Evolutionary conservation across 2,888 invertebrate genomes (phyloP), one percentile per base, ranked within the genome.

Genomic region (Stegana nigrithorax): DNA sequence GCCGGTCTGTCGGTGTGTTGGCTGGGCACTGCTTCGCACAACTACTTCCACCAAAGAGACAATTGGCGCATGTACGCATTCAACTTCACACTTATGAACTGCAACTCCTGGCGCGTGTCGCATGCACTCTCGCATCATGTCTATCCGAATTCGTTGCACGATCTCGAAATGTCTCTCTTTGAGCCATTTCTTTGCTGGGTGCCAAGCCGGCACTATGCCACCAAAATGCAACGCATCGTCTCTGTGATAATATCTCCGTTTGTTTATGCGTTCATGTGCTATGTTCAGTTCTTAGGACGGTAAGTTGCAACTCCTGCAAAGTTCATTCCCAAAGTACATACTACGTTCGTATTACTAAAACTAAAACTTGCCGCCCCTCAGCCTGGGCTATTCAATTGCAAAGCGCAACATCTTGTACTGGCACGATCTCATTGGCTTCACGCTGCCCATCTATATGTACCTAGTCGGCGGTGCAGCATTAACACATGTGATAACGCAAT

Each of bases 21-120:
- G 87, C 83, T 89, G 0, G 84, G 87, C 0, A 87, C 90, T 12
- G 87, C 88, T 0, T 88, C 90, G 0, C 94, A 94, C 80, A 94
- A 93, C 81, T 94, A 90, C 77, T 90, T 93, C 67, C 94, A 94
- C 78, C 89, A 89, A 76, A 89, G 87, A 60, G 90, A 93, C 56
- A 93, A 90, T 81, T 92, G 91, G 88, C 88, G 93, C 61, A 93
- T 93, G 91, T 91, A 90, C 75, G 89, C 91, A 63, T 92, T 92
- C 71, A 92, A 93, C 76, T 84, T 94, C 42, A 87, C 88, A 4
- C 77, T 90, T 57, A 87, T 92, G 87, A 85, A 81, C 65, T 83
- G 73, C 61, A 89, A 89, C 68, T 90, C 91, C 70, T 93, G 92
- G 89, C 87, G 93, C 61, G 88, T 93, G 26, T 90, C 90, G 0